Evolutionary conservation across 2,113 vertebrate species (phyloP).

Genomic region (Columba livia): DNA sequence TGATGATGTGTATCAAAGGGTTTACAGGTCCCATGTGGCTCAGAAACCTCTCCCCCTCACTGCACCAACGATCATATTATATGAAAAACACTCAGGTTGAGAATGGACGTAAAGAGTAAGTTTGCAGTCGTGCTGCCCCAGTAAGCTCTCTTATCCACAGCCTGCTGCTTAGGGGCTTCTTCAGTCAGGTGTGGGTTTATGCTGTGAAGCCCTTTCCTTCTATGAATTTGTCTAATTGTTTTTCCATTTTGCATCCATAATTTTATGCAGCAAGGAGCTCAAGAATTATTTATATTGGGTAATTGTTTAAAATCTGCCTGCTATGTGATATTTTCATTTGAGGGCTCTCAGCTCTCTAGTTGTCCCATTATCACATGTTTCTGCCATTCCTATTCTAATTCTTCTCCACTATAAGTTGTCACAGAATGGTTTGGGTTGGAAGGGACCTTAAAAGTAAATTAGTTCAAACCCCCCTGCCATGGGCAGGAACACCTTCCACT

Average conservation of each 20-base stretch:
- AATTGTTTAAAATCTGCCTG: not conserved
- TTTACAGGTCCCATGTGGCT: not conserved
- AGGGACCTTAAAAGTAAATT: too few relatives aligned
- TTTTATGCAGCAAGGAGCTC: not conserved
- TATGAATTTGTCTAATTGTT: not conserved
- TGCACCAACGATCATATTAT: not conserved
- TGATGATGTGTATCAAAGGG: not conserved
- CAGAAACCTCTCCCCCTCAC: not conserved
- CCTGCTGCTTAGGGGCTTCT: not conserved
- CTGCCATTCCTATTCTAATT: not conserved
- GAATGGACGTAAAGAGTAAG: too few relatives aligned
- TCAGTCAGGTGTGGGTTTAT: not conserved
- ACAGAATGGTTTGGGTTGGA: too few relatives aligned
- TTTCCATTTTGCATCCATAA: not conserved
- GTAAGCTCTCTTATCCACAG: not conserved
- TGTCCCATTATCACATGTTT: not conserved
- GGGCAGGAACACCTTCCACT: too few relatives aligned
- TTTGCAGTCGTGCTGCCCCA: not conserved
- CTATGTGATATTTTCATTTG: not conserved
- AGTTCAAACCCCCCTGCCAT: too few relatives aligned
- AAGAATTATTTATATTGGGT: not conserved
- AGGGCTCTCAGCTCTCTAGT: not conserved
- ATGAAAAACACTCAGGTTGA: accelerated
- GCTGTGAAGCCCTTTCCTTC: not conserved
- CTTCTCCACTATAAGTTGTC: not conserved